Percentiles rank a stretch among this genome's conserved stretches.
These are phyloP conservation scores for Eupithecia vulgata DNA, from an alignment of 2,888 invertebrate genomes.

Conservation along the genomic window DNA sequence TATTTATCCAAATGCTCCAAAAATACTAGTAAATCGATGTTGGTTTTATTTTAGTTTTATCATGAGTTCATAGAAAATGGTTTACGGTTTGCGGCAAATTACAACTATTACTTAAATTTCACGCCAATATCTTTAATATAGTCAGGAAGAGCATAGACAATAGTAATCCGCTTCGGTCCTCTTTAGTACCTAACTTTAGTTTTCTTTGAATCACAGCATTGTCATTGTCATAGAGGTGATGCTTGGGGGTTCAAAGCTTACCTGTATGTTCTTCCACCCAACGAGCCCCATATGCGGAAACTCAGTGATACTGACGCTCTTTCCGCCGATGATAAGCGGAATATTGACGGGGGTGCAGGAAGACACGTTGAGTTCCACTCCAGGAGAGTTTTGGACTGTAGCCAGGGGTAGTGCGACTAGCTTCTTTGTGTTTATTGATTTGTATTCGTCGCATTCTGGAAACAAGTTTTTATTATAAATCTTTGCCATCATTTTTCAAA, in stretches of 20 bases:
- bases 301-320: conserved; percentile 79
- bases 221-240: not conserved
- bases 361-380: conserved; percentile 75
- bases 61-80: too few relatives aligned
- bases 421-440: conserved; percentile 70
- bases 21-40: too few relatives aligned
- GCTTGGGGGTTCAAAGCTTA: conserved; percentile 33
- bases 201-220: not conserved
- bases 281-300: conserved; percentile 85
- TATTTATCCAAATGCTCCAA: too few relatives aligned
- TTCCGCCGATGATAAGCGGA: conserved; percentile 84
- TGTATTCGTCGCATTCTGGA: conserved; percentile 85
- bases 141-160: not conserved
- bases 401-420: conserved; percentile 82
- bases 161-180: too few relatives aligned
- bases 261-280: conserved; percentile 67
- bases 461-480: conserved; percentile 28
- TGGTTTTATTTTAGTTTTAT: too few relatives aligned
- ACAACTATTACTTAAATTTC: too few relatives aligned
- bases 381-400: conserved; percentile 60
- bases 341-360: conserved; percentile 78
- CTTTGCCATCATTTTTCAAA: too few relatives aligned
- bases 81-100: too few relatives aligned
- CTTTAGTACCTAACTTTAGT: not conserved
- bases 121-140: too few relatives aligned